Evolutionary conservation across 2,797 vertebrate species (phyloP).

Genomic region (Passerculus sandwichensis): DNA sequence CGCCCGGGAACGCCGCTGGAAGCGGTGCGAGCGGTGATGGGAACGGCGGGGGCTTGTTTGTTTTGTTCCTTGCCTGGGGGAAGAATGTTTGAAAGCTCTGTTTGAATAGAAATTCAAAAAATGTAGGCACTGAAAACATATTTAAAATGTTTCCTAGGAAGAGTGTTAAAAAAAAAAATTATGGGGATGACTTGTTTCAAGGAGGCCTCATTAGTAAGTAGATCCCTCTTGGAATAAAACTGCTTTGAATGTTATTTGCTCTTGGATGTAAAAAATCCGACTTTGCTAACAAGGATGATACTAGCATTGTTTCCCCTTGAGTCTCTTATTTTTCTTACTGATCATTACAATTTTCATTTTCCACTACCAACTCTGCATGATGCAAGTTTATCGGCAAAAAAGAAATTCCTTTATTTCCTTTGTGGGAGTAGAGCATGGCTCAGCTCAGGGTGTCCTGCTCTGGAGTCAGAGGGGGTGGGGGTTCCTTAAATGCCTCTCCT

Average conservation of each 20-base stretch:
- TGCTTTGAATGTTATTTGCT: conserved; percentile 71
- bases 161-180: conserved; percentile 70
- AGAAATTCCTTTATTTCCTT: not conserved
- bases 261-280: conserved; percentile 50
- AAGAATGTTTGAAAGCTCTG: conserved; percentile 44
- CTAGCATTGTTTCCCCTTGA: conserved; percentile 26
- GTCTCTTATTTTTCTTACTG: conserved; percentile 45
- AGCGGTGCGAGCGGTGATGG: not conserved
- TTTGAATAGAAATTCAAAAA: conserved; percentile 22
- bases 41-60: not conserved
- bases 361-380: conserved; percentile 71
- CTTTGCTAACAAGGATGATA: conserved; percentile 70
- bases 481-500: not conserved
- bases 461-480: not conserved
- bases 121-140: conserved; percentile 58
- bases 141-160: conserved; percentile 78
- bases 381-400: conserved; percentile 36
- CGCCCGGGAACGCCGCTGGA: not conserved
- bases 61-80: not conserved
- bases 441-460: not conserved
- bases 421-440: conserved; percentile 47
- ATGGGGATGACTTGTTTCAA: conserved; percentile 78
- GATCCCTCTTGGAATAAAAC: conserved; percentile 64
- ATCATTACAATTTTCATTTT: conserved; percentile 32
- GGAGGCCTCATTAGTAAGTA: conserved; percentile 75